phyloP scores from a whole-genome alignment of 37 sponge, comb jelly and placozoan genomes.

The Cliona cf. orientalis region DNA sequence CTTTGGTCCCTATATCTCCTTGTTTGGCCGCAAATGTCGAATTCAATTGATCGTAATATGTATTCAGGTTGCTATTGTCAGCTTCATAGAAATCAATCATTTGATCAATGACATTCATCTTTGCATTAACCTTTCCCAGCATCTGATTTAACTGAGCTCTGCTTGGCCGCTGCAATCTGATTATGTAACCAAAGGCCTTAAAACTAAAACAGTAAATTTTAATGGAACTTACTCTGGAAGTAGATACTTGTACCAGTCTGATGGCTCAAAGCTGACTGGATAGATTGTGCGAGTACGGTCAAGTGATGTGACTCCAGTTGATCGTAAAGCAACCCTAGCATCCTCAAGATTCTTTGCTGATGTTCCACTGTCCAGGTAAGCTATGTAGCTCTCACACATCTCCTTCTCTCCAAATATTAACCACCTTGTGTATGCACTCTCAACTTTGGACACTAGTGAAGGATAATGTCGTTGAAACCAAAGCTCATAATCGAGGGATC shows the following conservation, averaged over 20 bases:
- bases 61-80: background rate
- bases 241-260: constrained; percentile 67
- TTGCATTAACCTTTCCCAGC: constrained; percentile 17
- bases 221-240: constrained; percentile 2
- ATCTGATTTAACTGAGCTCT: constrained; percentile 38
- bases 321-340: constrained; percentile 41
- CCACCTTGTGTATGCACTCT: constrained; percentile 67
- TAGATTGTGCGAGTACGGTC: constrained; percentile 62
- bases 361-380: constrained; percentile 40
- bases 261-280: constrained; percentile 60
- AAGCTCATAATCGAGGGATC: constrained; percentile 38
- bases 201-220: too few relatives aligned
- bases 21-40: too few relatives aligned
- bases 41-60: too few relatives aligned
- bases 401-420: constrained; percentile 64
- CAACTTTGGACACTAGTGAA: constrained; percentile 42
- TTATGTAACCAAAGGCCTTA: too few relatives aligned
- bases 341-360: constrained; percentile 46
- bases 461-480: constrained; percentile 69
- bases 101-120: background rate
- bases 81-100: background rate
- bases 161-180: constrained; percentile 10
- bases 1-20: too few relatives aligned
- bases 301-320: constrained; percentile 52
- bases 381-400: constrained; percentile 35